Evolutionary conservation across 2,113 vertebrate species (phyloP).

Genomic region (Lota lota): DNA sequence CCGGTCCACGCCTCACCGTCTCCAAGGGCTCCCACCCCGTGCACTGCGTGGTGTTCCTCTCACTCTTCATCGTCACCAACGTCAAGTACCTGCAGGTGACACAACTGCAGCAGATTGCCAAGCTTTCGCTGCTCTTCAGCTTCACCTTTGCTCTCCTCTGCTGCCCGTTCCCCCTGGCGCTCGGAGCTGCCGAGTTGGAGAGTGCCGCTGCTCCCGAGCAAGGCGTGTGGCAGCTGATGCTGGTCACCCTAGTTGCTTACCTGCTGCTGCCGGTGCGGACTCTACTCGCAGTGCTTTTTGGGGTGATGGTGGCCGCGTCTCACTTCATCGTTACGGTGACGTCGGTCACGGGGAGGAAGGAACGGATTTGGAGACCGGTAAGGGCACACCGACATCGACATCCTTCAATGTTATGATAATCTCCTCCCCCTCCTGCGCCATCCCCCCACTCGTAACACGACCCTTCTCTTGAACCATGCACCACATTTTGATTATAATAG

Average conservation of each 20-base stretch:
- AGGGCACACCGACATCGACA: constrained; percentile 47
- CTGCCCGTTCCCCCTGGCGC: constrained; percentile 88
- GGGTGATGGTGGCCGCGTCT: constrained; percentile 85
- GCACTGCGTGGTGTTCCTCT: constrained; percentile 96
- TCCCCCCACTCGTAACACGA: no score
- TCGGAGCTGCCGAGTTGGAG: constrained; percentile 61
- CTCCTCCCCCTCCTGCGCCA: no score
- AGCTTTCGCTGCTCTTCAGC: constrained; percentile 92
- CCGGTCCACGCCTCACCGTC: constrained; percentile 85
- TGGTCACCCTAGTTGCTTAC: constrained; percentile 96
- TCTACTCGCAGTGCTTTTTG: constrained; percentile 88
- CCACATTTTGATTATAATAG: no score
- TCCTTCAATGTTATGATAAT: no score
- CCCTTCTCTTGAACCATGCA: no score
- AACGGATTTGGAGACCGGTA: constrained; percentile 92
- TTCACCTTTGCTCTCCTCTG: constrained; percentile 96
- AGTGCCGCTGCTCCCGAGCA: constrained; percentile 81
- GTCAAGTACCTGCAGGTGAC: constrained; percentile 95
- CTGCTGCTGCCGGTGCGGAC: constrained; percentile 92
- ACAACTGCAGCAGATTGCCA: constrained; percentile 95
- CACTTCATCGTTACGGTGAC: constrained; percentile 92
- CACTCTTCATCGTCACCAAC: constrained; percentile 96
- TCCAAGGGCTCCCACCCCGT: constrained; percentile 94
- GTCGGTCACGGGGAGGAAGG: constrained; percentile 81
- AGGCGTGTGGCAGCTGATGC: constrained; percentile 96